Evolutionary conservation across 2,888 invertebrate species (phyloP).

Genomic region (Pandemis corylana): DNA sequence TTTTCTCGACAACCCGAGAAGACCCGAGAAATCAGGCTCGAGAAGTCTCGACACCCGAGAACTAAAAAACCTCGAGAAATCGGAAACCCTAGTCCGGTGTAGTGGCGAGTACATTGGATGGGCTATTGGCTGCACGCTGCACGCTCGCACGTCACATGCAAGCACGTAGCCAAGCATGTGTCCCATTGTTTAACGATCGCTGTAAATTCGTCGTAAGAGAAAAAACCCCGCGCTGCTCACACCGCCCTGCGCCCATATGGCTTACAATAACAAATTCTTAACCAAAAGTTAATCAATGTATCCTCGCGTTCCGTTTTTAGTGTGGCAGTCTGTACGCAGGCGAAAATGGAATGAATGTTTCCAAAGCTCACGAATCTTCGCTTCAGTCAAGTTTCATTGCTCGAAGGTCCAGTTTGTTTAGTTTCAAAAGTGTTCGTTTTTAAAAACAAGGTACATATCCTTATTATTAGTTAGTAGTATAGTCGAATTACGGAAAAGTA

Average conservation of each 20-base stretch:
- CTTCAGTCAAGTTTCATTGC: neutral
- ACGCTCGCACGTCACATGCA: slow-evolving; percentile 58
- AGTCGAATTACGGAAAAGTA: no score
- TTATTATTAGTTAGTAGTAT: no score
- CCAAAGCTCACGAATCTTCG: slow-evolving; percentile 43
- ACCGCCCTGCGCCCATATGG: slow-evolving; percentile 78
- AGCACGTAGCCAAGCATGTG: slow-evolving; percentile 68
- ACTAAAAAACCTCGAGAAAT: no score
- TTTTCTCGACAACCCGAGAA: no score
- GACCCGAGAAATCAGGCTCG: no score
- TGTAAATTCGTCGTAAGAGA: slow-evolving; percentile 74
- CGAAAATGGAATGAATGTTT: slow-evolving; percentile 68
- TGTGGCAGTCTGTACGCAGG: slow-evolving; percentile 53
- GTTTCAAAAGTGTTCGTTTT: no score
- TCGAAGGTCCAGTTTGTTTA: neutral
- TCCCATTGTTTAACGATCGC: slow-evolving; percentile 77
- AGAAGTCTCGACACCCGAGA: no score
- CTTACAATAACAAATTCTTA: slow-evolving; percentile 82
- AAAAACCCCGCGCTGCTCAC: slow-evolving; percentile 64
- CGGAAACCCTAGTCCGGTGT: neutral
- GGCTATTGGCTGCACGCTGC: neutral
- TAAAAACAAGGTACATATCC: no score
- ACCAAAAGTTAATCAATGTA: slow-evolving; percentile 80
- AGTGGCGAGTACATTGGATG: neutral
- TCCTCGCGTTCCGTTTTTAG: slow-evolving; percentile 69